Evolutionary conservation across 2,888 invertebrate species (phyloP), one percentile per base, ranked within the genome.

Genomic region (Mactromeris polynyma): DNA sequence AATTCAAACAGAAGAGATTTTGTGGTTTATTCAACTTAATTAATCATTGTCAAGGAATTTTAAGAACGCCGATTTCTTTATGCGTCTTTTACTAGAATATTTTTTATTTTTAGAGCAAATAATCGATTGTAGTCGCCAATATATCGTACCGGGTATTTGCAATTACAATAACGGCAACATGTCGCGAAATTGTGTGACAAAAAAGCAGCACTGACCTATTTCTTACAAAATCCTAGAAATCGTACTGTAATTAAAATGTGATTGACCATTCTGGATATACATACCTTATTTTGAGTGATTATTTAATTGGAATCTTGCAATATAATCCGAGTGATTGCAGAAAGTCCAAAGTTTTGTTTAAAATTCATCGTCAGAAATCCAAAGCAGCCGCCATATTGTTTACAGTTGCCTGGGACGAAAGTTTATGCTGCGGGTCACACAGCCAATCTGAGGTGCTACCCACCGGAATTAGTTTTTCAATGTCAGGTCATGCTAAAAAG

Each of bases 351-450:
- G 58, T 26, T 64, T 26, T 64, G 58, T 64, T 64, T 64, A 64
- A 64, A 6, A 26, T 2, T 26, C 9, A 64, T 64, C n/a, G 21
- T 64, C 26, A 26, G 73, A 73, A 33, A 33, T 33, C 73, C 73
- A 19, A 38, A 31, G 36, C 46, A 38, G 73, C 86, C 82, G 81
- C 87, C 89, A 91, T 91, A 64, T 91, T 91, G 91, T 91, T 91
- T 91, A 87, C 87, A 88, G 51, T 81, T 85, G 87, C 87, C 83
- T 84, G 86, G 83, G 83, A 86, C 88, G 88, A 84, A 86, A 7
- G 73, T 73, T 73, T 73, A 36, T 36, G 21, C 1, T 26, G 26
- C 58, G 58, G 58, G 26, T 26, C 58, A 64, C n/a, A n/a, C n/a
- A n/a, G n/a, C n/a, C n/a, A n/a, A n/a, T n/a, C n/a, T n/a, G n/a